Evolutionary conservation across 1,140 invertebrate genomes (phyloP).

Genomic region (Microplitis demolitor): DNA sequence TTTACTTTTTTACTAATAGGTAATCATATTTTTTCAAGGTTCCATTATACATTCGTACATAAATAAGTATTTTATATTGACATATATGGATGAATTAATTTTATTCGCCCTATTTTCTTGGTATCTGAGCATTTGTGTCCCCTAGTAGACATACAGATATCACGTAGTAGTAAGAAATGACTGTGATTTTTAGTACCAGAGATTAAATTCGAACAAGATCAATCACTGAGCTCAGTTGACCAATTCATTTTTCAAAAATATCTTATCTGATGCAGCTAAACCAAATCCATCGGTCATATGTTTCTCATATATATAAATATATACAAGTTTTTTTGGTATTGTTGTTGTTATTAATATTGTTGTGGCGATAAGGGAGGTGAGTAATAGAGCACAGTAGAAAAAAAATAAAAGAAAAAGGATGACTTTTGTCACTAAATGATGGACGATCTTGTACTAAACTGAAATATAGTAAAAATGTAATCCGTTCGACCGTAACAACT

Average conservation of each 20-base stretch:
- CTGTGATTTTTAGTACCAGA: neutral
- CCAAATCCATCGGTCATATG: constrained; percentile 43
- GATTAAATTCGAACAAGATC: constrained; percentile 32
- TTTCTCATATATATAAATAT: constrained; percentile 6
- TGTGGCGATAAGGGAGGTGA: neutral
- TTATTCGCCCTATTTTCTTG: neutral
- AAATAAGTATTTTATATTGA: too few species aligned
- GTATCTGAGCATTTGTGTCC: neutral
- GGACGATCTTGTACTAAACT: constrained; percentile 30
- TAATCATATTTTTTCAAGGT: constrained; percentile 14
- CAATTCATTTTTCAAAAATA: constrained; percentile 46
- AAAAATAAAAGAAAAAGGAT: constrained; percentile 32
- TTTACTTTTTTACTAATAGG: neutral
- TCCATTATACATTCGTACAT: too few species aligned
- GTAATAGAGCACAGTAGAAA: neutral
- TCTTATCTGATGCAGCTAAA: constrained; percentile 21
- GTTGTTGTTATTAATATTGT: too few species aligned
- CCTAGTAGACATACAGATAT: neutral
- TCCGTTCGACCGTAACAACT: constrained; percentile 16
- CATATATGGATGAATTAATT: neutral
- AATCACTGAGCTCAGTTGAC: constrained; percentile 30
- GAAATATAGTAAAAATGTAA: constrained; percentile 18
- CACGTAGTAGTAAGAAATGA: neutral
- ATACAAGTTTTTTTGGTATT: neutral
- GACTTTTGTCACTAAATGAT: constrained; percentile 44